Conservation (phyloP, 1,140 invertebrate species). For the Drosophila cardini region DNA sequence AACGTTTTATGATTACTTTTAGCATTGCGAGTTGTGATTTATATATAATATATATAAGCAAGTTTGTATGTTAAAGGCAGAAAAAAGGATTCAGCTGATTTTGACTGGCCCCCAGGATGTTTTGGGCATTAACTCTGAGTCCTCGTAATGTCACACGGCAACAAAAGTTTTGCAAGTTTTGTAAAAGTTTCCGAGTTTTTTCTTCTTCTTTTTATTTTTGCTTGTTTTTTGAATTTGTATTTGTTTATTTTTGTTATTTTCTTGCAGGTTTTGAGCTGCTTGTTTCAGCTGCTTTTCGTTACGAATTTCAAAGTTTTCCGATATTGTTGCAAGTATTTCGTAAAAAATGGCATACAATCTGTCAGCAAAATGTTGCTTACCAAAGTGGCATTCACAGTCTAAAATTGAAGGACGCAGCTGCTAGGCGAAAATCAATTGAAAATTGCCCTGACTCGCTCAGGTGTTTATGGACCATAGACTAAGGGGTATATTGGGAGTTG, state of each 20-base stretch:
- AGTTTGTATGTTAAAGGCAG: constrained; percentile 4
- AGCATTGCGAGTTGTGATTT: constrained; percentile 59
- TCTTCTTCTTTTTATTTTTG: constrained; percentile 18
- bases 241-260: constrained; percentile 38
- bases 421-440: constrained; percentile 75
- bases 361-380: constrained; percentile 66
- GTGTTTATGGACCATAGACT: constrained; percentile 64
- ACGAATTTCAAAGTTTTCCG: constrained; percentile 65
- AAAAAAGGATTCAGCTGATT: constrained; percentile 66
- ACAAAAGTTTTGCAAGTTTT: constrained; percentile 71
- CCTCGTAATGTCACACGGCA: constrained; percentile 73
- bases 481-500: background rate
- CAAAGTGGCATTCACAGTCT: constrained; percentile 45
- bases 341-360: constrained; percentile 82
- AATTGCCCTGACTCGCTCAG: constrained; percentile 74
- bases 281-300: constrained; percentile 75
- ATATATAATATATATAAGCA: constrained; percentile 32
- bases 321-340: constrained; percentile 77
- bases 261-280: constrained; percentile 64
- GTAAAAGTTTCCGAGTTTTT: constrained; percentile 64
- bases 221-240: constrained; percentile 42
- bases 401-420: constrained; percentile 44
- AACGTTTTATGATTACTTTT: constrained; percentile 73
- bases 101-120: constrained; percentile 19
- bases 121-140: constrained; percentile 46